Evolutionary conservation across 2,888 invertebrate species (phyloP), one percentile per base, ranked within the genome.

Genomic region (Sminthurinus aureus): DNA sequence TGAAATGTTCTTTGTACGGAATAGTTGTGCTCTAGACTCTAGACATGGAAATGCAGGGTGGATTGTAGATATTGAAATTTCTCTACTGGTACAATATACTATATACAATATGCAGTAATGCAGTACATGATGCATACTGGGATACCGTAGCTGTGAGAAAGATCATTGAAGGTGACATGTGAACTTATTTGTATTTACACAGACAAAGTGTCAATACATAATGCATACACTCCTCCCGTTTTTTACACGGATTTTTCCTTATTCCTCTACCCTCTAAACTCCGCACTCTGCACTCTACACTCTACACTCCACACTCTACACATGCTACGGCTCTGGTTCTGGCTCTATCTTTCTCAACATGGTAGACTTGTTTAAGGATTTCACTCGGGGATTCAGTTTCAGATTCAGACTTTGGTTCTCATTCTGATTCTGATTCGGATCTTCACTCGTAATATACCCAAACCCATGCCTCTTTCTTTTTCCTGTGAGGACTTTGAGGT

Each of bases 141-240:
- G 3, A 38, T 38, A 6, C 38, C n/a, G 69, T 69, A 74, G 26
- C 12, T 64, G 66, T 26, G 66, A 58, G 78, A 78, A 67, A 78
- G 78, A 78, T 78, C 78, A 78, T 78, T 78, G 20, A 58, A 78
- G 78, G 24, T 67, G 78, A 78, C 78, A 78, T 66, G 78, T 78
- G 78, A 78, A 66, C 78, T 66, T 78, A 78, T 78, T 78, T 78
- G 78, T 78, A 67, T 78, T 78, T 78, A 78, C 77, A 78, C 24
- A 66, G 78, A 78, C 78, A 78, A 78, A 78, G 78, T 78, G 78
- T 66, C 78, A 78, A 78, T 66, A 78, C 67, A 78, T 38, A 18
- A 78, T 38, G 18, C 12, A 26, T 66, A 78, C n/a, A 18, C 20
- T 75, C 38, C n/a, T 9, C 58, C 15, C 2, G 64, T 11, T 78